These are phyloP conservation scores for Etheostoma nigrum DNA, from an alignment of 2,797 vertebrate genomes.

Conservation along the genomic window DNA sequence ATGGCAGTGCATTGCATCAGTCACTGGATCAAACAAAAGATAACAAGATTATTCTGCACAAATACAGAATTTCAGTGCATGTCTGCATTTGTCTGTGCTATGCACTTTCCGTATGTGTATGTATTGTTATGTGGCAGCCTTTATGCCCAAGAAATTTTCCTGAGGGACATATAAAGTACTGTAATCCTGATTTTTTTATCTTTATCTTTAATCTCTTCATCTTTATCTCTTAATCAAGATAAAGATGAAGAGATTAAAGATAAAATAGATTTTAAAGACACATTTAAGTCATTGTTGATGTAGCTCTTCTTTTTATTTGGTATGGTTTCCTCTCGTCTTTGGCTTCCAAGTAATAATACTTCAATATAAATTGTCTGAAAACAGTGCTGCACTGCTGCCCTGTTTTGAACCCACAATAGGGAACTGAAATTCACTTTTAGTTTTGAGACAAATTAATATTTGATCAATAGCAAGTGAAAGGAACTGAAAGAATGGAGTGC, in stretches of 20 bases:
- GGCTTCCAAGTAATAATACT: constrained; percentile 10
- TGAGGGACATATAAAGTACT: too few relatives aligned
- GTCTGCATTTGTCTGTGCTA: too few relatives aligned
- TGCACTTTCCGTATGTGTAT: too few relatives aligned
- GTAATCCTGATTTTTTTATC: too few relatives aligned
- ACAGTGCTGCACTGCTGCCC: constrained; percentile 2
- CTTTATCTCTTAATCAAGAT: not conserved
- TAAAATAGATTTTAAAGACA: not conserved
- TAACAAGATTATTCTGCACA: not conserved
- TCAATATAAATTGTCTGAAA: constrained; percentile 5
- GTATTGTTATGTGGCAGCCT: too few relatives aligned
- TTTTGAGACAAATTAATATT: constrained; percentile 46
- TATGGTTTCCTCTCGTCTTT: not conserved
- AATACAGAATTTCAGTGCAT: not conserved
- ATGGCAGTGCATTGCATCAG: constrained; percentile 1
- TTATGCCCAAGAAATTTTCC: too few relatives aligned
- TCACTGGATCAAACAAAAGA: not conserved
- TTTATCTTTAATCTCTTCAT: too few relatives aligned
- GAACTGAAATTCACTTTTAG: constrained; percentile 15
- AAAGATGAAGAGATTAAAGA: not conserved
- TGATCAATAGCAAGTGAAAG: constrained; percentile 29
- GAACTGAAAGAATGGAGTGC: not conserved
- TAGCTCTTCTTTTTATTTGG: not conserved
- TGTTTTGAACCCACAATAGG: not conserved
- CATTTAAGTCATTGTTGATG: constrained; percentile 3